Conservation (phyloP, 2,888 invertebrate genomes). For the Dasypolia templi region DNA sequence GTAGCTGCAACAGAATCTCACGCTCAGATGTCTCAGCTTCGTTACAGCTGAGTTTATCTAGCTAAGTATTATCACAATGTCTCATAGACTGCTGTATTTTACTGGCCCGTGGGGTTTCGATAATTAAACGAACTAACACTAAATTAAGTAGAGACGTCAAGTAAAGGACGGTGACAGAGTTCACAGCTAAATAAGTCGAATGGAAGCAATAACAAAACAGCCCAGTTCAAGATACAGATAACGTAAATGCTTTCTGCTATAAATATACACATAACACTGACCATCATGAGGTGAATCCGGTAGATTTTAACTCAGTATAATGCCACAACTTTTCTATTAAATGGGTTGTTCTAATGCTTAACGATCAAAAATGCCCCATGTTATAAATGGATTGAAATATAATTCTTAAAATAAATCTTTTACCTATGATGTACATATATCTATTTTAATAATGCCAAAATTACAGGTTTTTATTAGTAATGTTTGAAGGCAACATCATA, state of each 20-base stretch:
- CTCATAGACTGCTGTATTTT: slow-evolving; percentile 87
- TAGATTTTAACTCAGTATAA: slow-evolving; percentile 78
- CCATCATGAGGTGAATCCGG: slow-evolving; percentile 85
- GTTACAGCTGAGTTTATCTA: slow-evolving; percentile 73
- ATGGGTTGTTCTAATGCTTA: slow-evolving; percentile 71
- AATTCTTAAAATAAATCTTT: slow-evolving; percentile 74
- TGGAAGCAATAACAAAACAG: slow-evolving; percentile 83
- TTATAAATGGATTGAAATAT: slow-evolving; percentile 73
- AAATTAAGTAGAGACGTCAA: slow-evolving; percentile 89
- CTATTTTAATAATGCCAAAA: slow-evolving; percentile 80
- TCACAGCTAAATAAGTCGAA: slow-evolving; percentile 74
- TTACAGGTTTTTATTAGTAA: slow-evolving; percentile 69
- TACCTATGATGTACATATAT: slow-evolving; percentile 72
- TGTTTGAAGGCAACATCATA: slow-evolving; percentile 71
- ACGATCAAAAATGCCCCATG: slow-evolving; percentile 78
- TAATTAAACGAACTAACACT: slow-evolving; percentile 86
- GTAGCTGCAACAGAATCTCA: slow-evolving; percentile 80
- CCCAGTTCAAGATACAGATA: slow-evolving; percentile 75
- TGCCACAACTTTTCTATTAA: slow-evolving; percentile 80
- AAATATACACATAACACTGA: slow-evolving; percentile 83
- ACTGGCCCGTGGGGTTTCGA: slow-evolving; percentile 88
- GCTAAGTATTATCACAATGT: slow-evolving; percentile 89
- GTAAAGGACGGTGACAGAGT: slow-evolving; percentile 87
- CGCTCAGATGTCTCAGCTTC: slow-evolving; percentile 65
- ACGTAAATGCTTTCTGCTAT: slow-evolving; percentile 86